Base-by-base conservation (phyloP, 2,888 invertebrate species). In the Sphaerophoria taeniata region DNA sequence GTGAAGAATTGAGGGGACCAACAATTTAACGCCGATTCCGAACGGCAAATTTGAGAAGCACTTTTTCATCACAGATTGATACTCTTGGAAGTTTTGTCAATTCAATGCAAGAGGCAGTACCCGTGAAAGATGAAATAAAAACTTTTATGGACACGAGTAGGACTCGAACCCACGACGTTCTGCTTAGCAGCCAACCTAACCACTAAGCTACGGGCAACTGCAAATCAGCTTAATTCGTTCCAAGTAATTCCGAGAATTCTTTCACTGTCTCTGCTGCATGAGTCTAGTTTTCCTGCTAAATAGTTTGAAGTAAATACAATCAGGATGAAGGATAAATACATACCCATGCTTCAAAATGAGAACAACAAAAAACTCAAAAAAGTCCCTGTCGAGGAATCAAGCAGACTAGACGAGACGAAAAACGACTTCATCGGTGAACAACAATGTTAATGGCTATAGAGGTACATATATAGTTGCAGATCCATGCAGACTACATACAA, bases 391-490 rank as follows among this genome's bases (percentile, higher is more conserved):
- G 39, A 67, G 14, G 39, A 67, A 39, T 36, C 51, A 67, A 6
- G 7, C n/a, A n/a, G n/a, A n/a, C n/a, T 53, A 67, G 53, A 53
- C 67, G 67, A 67, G 56, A 82, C 72, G 82, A 53, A 51, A 67
- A 51, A 82, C 72, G 82, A 53, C 61, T 77, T 77, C 73, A 82
- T 82, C 72, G 77, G 39, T 49, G 65, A 47, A 24, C 24, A 65
- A 16, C 34, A 49, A n/a, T 67, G 7, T 24, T 2, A 24, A 24
- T 24, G 2, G 1, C 24, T 24, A 24, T 24, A 24, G 24, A 24
- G 24, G 1, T 24, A 24, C 24, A 53, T 36, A 39, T 1, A 9
- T 6, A 43, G 9, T 81, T 39, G 45, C 51, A 71, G 76, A 61
- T 80, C 74, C 63, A 60, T 78, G 43, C 31, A 43, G 11, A 24